Conservation (phyloP, 2,113 vertebrate species). For the Stigmatopora argus region DNA sequence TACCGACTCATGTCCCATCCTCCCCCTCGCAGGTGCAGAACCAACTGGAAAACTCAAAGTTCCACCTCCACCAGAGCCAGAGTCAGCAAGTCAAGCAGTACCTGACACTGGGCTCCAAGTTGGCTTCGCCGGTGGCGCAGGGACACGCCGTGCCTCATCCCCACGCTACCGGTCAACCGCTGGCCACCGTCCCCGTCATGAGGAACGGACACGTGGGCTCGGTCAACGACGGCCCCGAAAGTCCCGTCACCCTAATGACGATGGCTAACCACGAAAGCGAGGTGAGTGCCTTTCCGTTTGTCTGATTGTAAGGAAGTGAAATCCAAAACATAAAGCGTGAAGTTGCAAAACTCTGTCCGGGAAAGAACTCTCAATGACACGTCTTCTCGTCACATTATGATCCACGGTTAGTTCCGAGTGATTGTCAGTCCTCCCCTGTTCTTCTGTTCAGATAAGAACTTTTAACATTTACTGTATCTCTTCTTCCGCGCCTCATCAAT, state of each 20-base stretch:
- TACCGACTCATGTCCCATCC: not conserved
- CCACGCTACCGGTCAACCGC: slow-evolving; percentile 61
- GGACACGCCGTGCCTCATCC: slow-evolving; percentile 66
- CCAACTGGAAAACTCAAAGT: slow-evolving; percentile 85
- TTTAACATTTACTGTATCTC: no score
- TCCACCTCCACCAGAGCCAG: slow-evolving; percentile 81
- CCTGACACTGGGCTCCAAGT: slow-evolving; percentile 81
- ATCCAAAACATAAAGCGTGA: slow-evolving; percentile 5
- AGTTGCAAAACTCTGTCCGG: slow-evolving; percentile 6
- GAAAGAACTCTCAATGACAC: not conserved
- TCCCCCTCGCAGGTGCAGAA: slow-evolving; percentile 75
- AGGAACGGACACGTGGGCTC: slow-evolving; percentile 74
- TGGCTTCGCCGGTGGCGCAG: slow-evolving; percentile 71
- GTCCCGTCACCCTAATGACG: slow-evolving; percentile 74
- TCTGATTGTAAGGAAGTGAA: slow-evolving; percentile 43
- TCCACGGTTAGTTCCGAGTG: not conserved
- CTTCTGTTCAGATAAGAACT: slow-evolving; percentile 19
- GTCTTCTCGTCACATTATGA: not conserved
- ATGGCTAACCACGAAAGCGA: slow-evolving; percentile 75
- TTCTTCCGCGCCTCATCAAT: slow-evolving; percentile 61
- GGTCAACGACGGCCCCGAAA: slow-evolving; percentile 62
- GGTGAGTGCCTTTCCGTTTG: slow-evolving; percentile 59
- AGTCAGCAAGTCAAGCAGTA: slow-evolving; percentile 87
- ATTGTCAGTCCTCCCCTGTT: slow-evolving; percentile 19
- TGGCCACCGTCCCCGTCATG: slow-evolving; percentile 67